Base-by-base conservation (phyloP, 2,113 vertebrate genomes). In the Oreochromis spilurus region DNA sequence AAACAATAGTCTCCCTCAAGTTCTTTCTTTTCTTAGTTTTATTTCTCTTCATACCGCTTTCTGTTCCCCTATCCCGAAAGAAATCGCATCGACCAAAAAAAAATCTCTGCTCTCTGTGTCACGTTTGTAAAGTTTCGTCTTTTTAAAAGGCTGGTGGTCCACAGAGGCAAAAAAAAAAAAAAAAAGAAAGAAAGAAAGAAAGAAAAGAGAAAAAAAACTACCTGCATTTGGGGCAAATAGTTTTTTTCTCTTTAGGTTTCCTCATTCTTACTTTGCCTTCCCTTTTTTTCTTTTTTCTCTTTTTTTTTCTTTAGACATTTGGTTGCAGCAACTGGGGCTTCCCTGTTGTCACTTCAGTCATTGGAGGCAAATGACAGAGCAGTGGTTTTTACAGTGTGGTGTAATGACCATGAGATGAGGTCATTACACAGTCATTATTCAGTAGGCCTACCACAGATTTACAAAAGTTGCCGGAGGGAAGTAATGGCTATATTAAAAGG, bases 91-190 rank as follows among this genome's bases (percentile, higher is more conserved):
- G 80, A 88, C 92, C 91, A 67, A 50, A 84, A 88, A 83, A 87
- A 43, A 77, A 77, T 93, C 88, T 88, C 86, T 24, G 87, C 81
- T 88, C 81, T 60, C 62, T 88, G 93, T 94, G 93, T 96, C 89
- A 67, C 62, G 88, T 95, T 91, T 92, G 87, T 93, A 85, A 93
- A 96, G 84, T 94, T 92, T 81, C 85, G 88, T 90, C 38, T 77
- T 85, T 89, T 89, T 79, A 82, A 90, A 89, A 67, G 75, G 38
- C 88, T 85, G 72, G 75, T 77, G 84, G 85, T 89, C 86, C 87
- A 52, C 45, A 70, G 87, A 89, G 60, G 40, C 81, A 65, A 14
- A 79, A 38, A 11, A 78, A 31, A 13, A 14, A 6, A 14, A 79
- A 38, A 11, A 78, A 31, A 13, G 6, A 6, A 45, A 14, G 5